Percentiles rank a stretch among this genome's conserved stretches.
These are phyloP conservation scores for Coronaproctus castanopsis DNA, from an alignment of 2,888 invertebrate species.

Conservation along the genomic window DNA sequence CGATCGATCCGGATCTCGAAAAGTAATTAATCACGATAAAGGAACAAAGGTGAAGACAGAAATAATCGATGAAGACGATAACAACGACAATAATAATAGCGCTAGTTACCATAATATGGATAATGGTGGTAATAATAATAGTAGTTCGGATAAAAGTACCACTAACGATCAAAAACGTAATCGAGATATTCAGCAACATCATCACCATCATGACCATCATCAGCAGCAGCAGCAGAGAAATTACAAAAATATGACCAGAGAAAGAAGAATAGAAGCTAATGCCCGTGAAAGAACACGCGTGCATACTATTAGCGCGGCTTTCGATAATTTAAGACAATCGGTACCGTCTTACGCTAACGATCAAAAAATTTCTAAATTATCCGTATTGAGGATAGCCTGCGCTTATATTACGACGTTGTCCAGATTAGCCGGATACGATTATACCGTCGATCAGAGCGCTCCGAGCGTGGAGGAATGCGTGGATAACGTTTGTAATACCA, in stretches of 20 bases:
- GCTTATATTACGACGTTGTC: slow-evolving; percentile 78
- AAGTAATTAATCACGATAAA: no score
- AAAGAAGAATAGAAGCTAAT: slow-evolving; percentile 81
- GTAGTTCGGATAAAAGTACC: not conserved
- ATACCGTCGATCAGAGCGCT: slow-evolving; percentile 36
- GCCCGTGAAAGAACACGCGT: slow-evolving; percentile 80
- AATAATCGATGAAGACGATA: no score
- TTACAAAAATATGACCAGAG: slow-evolving; percentile 88
- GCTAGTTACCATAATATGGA: no score
- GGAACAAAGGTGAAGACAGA: no score
- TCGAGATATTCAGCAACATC: slow-evolving; percentile 28
- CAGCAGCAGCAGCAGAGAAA: slow-evolving; percentile 45
- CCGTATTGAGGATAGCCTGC: slow-evolving; percentile 78
- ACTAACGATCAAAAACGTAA: slow-evolving; percentile 12
- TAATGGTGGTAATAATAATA: slow-evolving; percentile 1
- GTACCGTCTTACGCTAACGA: slow-evolving; percentile 83
- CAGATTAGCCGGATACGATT: slow-evolving; percentile 48
- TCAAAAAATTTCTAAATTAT: slow-evolving; percentile 80
- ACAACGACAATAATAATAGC: no score
- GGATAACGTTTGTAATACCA: slow-evolving; percentile 71
- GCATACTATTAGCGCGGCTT: slow-evolving; percentile 88
- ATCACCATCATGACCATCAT: slow-evolving; percentile 17
- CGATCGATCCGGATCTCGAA: no score
- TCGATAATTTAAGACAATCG: slow-evolving; percentile 63
- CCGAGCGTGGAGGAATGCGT: slow-evolving; percentile 55